Evolutionary conservation across 2,797 vertebrate species (phyloP).

Genomic region (Sebastes vulpes): DNA sequence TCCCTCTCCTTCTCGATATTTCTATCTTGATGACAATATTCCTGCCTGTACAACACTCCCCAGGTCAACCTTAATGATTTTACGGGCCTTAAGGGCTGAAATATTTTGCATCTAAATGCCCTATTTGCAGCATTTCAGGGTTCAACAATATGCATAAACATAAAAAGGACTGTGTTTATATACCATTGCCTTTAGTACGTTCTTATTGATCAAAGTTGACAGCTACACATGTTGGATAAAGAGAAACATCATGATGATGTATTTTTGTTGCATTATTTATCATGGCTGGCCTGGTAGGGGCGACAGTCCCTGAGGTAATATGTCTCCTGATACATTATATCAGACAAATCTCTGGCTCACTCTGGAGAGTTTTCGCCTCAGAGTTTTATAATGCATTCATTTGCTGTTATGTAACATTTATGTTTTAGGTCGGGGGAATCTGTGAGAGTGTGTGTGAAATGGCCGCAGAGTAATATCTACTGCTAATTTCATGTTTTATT

Average conservation of each 20-base stretch:
- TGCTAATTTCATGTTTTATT: constrained; percentile 64
- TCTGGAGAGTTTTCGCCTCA: constrained; percentile 61
- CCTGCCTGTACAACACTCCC: constrained; percentile 18
- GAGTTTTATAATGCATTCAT: constrained; percentile 63
- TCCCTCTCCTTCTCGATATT: not conserved
- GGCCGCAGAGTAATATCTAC: constrained; percentile 18
- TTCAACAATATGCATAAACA: constrained; percentile 67
- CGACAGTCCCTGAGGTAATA: constrained; percentile 78
- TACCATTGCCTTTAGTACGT: constrained; percentile 60
- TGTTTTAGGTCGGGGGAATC: constrained; percentile 42
- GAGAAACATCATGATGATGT: constrained; percentile 81
- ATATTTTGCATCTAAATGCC: constrained; percentile 59
- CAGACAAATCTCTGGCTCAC: constrained; percentile 74
- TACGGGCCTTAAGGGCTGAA: constrained; percentile 24
- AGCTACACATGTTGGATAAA: constrained; percentile 86
- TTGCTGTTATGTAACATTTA: constrained; percentile 70
- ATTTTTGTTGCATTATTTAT: constrained; percentile 87
- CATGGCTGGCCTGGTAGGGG: constrained; percentile 66
- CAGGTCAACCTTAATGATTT: constrained; percentile 59
- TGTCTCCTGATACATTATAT: constrained; percentile 80
- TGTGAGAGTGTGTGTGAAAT: constrained; percentile 7
- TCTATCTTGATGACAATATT: constrained; percentile 14
- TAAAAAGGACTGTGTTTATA: constrained; percentile 63
- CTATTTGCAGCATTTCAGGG: constrained; percentile 42
- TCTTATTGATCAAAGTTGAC: constrained; percentile 85